Percentiles rank a stretch among this genome's conserved stretches.
These are phyloP conservation scores for Yponomeuta malinellus DNA, from an alignment of 2,888 invertebrate species.

Conservation along the genomic window DNA sequence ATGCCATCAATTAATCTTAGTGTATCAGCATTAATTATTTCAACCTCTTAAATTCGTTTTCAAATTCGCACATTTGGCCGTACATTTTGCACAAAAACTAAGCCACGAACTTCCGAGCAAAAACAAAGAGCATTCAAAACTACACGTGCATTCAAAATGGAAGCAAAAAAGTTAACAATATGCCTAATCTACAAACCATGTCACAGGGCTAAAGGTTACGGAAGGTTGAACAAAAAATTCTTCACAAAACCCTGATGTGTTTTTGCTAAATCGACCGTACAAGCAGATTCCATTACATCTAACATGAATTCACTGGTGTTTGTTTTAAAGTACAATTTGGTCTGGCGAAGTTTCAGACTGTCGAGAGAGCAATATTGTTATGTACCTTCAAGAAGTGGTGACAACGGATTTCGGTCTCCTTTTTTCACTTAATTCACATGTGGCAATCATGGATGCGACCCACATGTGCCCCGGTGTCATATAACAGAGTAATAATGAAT, in stretches of 20 bases:
- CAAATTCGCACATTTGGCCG: constrained; percentile 54
- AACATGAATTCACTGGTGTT: constrained; percentile 36
- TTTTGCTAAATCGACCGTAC: constrained; percentile 57
- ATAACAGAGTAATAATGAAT: constrained; percentile 70
- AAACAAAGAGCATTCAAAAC: constrained; percentile 34
- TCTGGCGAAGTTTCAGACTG: constrained; percentile 19
- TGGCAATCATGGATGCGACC: constrained; percentile 74
- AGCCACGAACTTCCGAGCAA: constrained; percentile 49
- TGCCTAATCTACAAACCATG: constrained; percentile 75
- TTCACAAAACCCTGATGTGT: constrained; percentile 53
- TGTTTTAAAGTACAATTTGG: constrained; percentile 40
- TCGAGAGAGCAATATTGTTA: constrained; percentile 59
- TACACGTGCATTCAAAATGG: constrained; percentile 64
- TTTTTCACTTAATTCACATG: constrained; percentile 64
- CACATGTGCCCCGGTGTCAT: constrained; percentile 70
- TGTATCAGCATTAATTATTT: neutral
- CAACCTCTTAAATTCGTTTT: neutral
- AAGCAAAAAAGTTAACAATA: constrained; percentile 74
- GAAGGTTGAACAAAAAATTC: constrained; percentile 70
- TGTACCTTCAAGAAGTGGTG: constrained; percentile 68
- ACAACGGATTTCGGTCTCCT: constrained; percentile 69
- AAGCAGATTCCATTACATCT: constrained; percentile 15
- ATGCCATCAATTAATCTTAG: too few species aligned
- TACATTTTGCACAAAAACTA: constrained; percentile 41
- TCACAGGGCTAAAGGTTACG: constrained; percentile 73